Base-by-base conservation (phyloP, 2,888 invertebrate species). In the Melitaea athalia region DNA sequence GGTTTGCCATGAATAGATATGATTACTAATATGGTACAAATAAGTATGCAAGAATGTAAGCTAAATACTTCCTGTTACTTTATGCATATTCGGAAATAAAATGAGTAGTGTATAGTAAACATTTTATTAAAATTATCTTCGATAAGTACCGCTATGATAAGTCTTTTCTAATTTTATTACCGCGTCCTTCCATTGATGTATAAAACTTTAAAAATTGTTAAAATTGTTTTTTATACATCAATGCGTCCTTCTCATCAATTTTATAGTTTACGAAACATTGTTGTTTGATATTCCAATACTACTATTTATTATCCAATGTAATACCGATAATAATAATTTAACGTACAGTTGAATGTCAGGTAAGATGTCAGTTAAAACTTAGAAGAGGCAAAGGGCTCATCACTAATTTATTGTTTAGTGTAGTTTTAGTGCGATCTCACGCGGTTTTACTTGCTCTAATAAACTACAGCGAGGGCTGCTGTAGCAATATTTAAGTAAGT, bases 341-440 rank as follows among this genome's bases (percentile, higher is more conserved):
- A 15, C 11, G 61, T 12, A 31, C 12, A 11, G 6, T 62, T 62
- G n/a, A 62, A 62, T 62, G 50, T n/a, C 61, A 61, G 47, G 14
- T 47, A 38, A 61, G 50, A 61, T 50, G 15, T 49, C 49, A 61
- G 49, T 15, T 61, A 15, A n/a, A n/a, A n/a, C n/a, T n/a, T n/a
- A n/a, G n/a, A 49, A 11, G n/a, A n/a, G 60, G 61, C 49, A 49
- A 61, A 61, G 33, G 61, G 61, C 49, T 61, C 61, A 33, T 53
- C 53, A 31, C 49, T 61, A 33, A 61, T 24, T 61, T 61, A 59
- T 42, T 43, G 49, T 47, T 49, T 52, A 17, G 24, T 8, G 24
- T 61, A 8, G 38, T n/a, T n/a, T n/a, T n/a, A 47, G 1, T 15
- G 33, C 5, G 33, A 33, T 33, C 33, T 33, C 33, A 3, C 33